phyloP scores from a whole-genome alignment of 2,113 vertebrate species.

The Gasterosteus aculeatus region DNA sequence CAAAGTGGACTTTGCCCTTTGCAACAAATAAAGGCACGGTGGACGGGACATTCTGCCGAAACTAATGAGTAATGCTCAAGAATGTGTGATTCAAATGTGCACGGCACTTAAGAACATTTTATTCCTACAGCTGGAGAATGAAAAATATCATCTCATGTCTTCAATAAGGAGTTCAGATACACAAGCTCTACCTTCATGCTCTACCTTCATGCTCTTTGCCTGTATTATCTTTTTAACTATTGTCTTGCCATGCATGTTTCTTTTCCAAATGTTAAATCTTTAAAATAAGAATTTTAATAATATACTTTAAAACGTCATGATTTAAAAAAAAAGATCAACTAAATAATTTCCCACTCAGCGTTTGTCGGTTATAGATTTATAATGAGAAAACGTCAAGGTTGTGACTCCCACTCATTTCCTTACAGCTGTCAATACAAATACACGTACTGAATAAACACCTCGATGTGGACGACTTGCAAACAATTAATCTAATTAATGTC shows the following conservation, averaged over 20 bases:
- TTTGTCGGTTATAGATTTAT: neutral
- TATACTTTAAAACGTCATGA: neutral
- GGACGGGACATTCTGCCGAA: neutral
- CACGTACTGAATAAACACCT: slow-evolving; percentile 29
- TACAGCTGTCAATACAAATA: slow-evolving; percentile 27
- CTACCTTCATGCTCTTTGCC: neutral
- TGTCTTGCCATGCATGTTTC: neutral
- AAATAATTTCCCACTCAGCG: neutral
- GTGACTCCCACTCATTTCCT: neutral
- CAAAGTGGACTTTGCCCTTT: slow-evolving; percentile 22
- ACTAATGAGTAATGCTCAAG: slow-evolving; percentile 15
- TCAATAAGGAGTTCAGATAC: neutral
- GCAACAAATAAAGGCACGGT: slow-evolving; percentile 37
- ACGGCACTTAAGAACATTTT: neutral
- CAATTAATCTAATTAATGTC: slow-evolving; percentile 29
- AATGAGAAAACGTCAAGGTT: neutral
- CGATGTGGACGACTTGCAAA: slow-evolving; percentile 1
- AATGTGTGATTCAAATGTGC: slow-evolving; percentile 12
- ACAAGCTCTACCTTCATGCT: neutral
- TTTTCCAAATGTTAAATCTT: neutral
- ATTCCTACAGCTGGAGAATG: slow-evolving; percentile 4
- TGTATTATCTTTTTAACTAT: neutral
- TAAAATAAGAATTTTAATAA: neutral
- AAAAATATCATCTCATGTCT: neutral
- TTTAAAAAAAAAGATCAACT: neutral